These are phyloP conservation scores for Cheilosia pagana DNA, from an alignment of 2,888 invertebrate species.

Conservation along the genomic window DNA sequence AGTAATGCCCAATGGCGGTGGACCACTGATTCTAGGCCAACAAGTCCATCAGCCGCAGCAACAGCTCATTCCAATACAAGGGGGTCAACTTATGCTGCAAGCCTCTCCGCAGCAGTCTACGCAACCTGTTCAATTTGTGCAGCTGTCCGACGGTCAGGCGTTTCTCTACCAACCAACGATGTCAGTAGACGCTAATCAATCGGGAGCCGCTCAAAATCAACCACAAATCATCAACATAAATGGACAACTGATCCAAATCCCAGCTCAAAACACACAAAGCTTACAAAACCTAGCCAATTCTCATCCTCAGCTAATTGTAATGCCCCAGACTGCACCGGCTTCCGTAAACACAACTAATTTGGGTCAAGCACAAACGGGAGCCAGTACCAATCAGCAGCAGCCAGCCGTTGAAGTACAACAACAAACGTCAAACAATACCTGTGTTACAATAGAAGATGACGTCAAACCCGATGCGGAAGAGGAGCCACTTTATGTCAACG, in stretches of 20 bases:
- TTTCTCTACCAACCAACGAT: conserved; percentile 90
- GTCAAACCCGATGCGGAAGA: conserved; percentile 87
- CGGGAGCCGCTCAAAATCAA: conserved; percentile 82
- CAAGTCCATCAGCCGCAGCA: conserved; percentile 78
- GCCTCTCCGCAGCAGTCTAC: conserved; percentile 79
- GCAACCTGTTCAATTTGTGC: conserved; percentile 90
- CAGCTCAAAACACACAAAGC: conserved; percentile 76
- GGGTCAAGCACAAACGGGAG: conserved; percentile 77
- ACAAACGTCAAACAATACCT: conserved; percentile 47
- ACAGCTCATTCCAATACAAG: conserved; percentile 81
- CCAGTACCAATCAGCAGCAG: conserved; percentile 63
- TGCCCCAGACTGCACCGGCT: conserved; percentile 77
- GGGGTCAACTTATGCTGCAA: conserved; percentile 82
- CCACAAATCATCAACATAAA: conserved; percentile 86
- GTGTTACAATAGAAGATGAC: conserved; percentile 77
- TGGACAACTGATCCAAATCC: conserved; percentile 83
- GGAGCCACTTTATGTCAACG: conserved; percentile 98
- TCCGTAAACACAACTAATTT: conserved; percentile 63
- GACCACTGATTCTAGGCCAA: conserved; percentile 82
- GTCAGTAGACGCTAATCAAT: conserved; percentile 79
- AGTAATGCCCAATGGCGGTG: conserved; percentile 79
- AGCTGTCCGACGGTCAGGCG: conserved; percentile 96
- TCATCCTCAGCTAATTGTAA: conserved; percentile 77
- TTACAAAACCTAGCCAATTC: conserved; percentile 66
- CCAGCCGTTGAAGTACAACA: conserved; percentile 68